Percentiles rank a stretch among this genome's conserved stretches.
These are phyloP conservation scores for Drosophila fungiperda DNA, from an alignment of 2,888 invertebrate genomes.

Conservation along the genomic window DNA sequence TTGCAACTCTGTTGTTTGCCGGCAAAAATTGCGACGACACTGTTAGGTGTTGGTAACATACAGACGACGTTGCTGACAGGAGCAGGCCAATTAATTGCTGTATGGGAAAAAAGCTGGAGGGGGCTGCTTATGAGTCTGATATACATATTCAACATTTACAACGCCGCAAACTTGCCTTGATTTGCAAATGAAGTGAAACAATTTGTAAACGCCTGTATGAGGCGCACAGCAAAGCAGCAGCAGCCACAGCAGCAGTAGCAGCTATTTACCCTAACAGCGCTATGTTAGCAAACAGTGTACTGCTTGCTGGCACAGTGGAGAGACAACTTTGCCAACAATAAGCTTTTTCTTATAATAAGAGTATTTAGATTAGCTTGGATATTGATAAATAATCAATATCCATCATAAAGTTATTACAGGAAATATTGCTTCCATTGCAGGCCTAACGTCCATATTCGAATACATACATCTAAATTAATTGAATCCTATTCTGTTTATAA, in stretches of 20 bases:
- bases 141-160: constrained; percentile 14
- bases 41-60: constrained; percentile 70
- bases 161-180: constrained; percentile 44
- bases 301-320: constrained; percentile 34
- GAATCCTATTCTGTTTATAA: neutral
- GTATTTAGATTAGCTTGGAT: neutral
- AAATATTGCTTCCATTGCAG: neutral
- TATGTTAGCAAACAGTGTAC: constrained; percentile 36
- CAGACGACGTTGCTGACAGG: constrained; percentile 31
- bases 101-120: neutral
- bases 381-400: neutral
- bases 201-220: constrained; percentile 63
- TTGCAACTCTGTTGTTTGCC: constrained; percentile 31
- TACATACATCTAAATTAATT: neutral
- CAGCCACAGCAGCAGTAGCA: constrained; percentile 11
- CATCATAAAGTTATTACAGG: neutral
- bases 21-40: constrained; percentile 49
- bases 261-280: constrained; percentile 26
- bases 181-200: constrained; percentile 62
- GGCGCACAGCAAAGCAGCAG: constrained; percentile 57
- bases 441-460: neutral
- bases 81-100: constrained; percentile 49
- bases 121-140: neutral
- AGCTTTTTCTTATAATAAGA: neutral
- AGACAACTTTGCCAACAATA: neutral